Evolutionary conservation across 2,888 invertebrate genomes (phyloP), one percentile per base, ranked within the genome.

Genomic region (Tipula vernalis): DNA sequence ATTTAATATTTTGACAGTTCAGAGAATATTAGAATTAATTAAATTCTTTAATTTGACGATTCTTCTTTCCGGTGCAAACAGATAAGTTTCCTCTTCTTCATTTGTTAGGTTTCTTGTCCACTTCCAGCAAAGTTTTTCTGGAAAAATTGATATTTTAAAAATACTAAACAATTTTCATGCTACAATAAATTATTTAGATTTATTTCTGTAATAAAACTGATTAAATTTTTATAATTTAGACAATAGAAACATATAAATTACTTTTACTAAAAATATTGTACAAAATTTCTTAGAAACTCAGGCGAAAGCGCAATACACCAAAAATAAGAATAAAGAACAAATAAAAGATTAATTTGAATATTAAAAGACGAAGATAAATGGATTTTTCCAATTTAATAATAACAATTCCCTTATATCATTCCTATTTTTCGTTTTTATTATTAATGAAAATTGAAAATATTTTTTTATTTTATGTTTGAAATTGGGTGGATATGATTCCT

Each of bases 391-490:
- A 71, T 71, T 71, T 71, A 71, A 71, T 71, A 71, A 71, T 71
- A 71, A 71, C 71, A 71, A 71, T 71, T 71, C 71, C 71, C 71
- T 71, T 71, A 71, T 15, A 15, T 4, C 71, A 28, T 71, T 71
- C 28, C 71, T 4, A 71, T 71, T 51, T 51, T 51, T 15, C 15
- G n/a, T 51, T 71, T 71, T 28, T 51, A 18, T 28, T 71, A 71
- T 71, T 71, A 71, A 71, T 71, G 71, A 71, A 71, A 71, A 71
- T 71, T 71, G 71, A 71, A 71, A 71, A 71, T 71, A 71, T 71
- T 28, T 57, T n/a, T 57, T 71, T 71, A 71, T 71, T 71, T 71
- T 71, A 18, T 28, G 71, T 71, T 71, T 71, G 71, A 71, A 71
- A 71, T 71, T 71, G 71, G 71, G 71, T 71, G 28, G 71, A 71